Evolutionary conservation across 2,797 vertebrate species (phyloP).

Genomic region (Lithobates sylvaticus): DNA sequence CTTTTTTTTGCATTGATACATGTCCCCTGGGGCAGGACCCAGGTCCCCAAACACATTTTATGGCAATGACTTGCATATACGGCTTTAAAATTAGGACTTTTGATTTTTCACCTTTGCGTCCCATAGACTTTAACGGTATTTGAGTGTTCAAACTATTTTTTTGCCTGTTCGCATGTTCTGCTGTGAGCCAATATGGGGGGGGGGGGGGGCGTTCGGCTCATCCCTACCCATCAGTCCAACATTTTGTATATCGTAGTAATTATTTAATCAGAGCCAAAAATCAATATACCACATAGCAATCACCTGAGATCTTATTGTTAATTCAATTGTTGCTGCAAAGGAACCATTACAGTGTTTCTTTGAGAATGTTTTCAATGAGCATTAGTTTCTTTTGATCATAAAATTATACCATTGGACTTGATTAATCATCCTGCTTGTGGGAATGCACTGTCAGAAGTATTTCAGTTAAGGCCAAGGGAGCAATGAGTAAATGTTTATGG

Average conservation of each 20-base stretch:
- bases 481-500: slow-evolving; percentile 37
- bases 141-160: no score
- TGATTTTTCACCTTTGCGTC: no score
- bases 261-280: slow-evolving; percentile 13
- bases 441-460: neutral
- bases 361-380: slow-evolving; percentile 38
- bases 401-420: slow-evolving; percentile 29
- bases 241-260: neutral
- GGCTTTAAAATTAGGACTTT: no score
- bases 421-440: slow-evolving; percentile 12
- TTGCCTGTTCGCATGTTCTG: no score
- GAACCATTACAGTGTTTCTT: slow-evolving; percentile 25
- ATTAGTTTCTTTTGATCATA: slow-evolving; percentile 26
- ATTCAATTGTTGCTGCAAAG: neutral
- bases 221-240: no score
- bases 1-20: no score
- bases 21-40: no score
- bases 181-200: no score
- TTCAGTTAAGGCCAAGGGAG: slow-evolving; percentile 11
- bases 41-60: no score
- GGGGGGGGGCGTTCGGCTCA: no score
- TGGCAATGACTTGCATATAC: no score
- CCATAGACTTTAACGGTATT: no score
- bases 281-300: slow-evolving; percentile 31
- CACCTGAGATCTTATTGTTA: neutral